Evolutionary conservation across 1,140 invertebrate species (phyloP), one percentile per base, ranked within the genome.

Genomic region (Steinernema feltiae): DNA sequence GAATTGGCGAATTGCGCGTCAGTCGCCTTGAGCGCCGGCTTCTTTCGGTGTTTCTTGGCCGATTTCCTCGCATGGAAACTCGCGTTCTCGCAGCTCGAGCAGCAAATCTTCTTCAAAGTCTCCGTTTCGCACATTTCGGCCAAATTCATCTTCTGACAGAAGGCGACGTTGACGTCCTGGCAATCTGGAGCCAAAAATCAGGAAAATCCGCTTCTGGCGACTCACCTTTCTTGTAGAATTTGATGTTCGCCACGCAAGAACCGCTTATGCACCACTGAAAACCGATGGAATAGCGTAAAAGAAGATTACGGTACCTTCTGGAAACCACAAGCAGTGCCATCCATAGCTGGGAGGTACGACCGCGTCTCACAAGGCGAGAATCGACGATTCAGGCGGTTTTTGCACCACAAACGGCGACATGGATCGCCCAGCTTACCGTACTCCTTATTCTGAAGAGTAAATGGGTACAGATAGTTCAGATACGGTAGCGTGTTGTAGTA

Each of bases 371-470:
- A 84, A 17, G 80, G 72, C 1, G 71, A 75, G 48, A 53, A 75
- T 71, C 82, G 48, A 32, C 75, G 30, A 69, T 81, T 21, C 27
- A 41, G 18, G 30, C 82, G 63, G 72, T 83, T 78, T 70, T 83
- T 84, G 70, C 82, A 84, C 82, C 82, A 84, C 1, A 84, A 35
- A n/a, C 82, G 53, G 21, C 82, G 75, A 63, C 82, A 84, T 18
- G 77, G 41, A 69, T 85, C 82, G 72, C 46, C 41, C n/a, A 48
- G 63, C 18, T 77, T 71, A 69, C 74, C 48, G 24, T 74, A 84
- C 17, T 80, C 63, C 24, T 24, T 63, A 32, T 48, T 48, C 32
- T 78, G 32, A 78, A n/a, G n/a, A n/a, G n/a, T n/a, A n/a, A 72
- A 27, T 15, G 41, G 17, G 1, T 41, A 15, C 30, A 31, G 18